phyloP scores from a whole-genome alignment of 2,888 invertebrate species.

The Melieria picta region DNA sequence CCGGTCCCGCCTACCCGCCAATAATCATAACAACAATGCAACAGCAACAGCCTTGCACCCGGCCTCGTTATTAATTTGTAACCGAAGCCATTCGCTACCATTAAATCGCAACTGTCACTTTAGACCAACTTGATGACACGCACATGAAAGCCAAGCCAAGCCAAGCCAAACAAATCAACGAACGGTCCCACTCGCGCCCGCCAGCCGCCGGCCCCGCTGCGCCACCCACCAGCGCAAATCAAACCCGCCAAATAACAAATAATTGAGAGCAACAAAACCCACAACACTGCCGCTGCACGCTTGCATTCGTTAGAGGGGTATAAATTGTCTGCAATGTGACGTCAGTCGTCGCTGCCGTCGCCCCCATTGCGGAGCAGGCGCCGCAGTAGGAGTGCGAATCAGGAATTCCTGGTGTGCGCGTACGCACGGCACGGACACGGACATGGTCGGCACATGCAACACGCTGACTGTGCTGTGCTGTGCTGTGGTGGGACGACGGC shows the following conservation, averaged over 20 bases:
- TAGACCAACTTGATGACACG: slow-evolving; percentile 64
- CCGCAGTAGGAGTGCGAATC: slow-evolving; percentile 46
- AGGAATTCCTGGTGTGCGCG: slow-evolving; percentile 2
- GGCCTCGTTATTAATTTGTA: slow-evolving; percentile 57
- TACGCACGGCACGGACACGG: background rate
- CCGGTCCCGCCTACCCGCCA: too few relatives aligned
- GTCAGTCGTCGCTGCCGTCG: slow-evolving; percentile 32
- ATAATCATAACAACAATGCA: too few relatives aligned
- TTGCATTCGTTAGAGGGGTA: slow-evolving; percentile 1
- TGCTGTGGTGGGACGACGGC: slow-evolving; percentile 28
- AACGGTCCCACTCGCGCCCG: slow-evolving; percentile 4
- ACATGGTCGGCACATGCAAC: too few relatives aligned
- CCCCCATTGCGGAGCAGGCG: slow-evolving; percentile 31
- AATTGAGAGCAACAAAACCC: too few relatives aligned
- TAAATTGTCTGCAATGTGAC: slow-evolving; percentile 19
- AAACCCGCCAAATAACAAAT: background rate
- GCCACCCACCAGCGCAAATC: background rate
- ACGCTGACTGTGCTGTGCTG: slow-evolving; percentile 12
- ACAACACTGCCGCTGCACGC: too few relatives aligned
- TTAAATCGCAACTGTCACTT: slow-evolving; percentile 65
- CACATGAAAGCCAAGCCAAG: slow-evolving; percentile 41
- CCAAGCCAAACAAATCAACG: slow-evolving; percentile 33
- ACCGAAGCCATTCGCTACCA: slow-evolving; percentile 57
- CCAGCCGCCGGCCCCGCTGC: background rate
- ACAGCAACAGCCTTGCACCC: too few relatives aligned